Base-by-base conservation (phyloP, 2,797 vertebrate genomes). In the Tauraco hartlaubi region DNA sequence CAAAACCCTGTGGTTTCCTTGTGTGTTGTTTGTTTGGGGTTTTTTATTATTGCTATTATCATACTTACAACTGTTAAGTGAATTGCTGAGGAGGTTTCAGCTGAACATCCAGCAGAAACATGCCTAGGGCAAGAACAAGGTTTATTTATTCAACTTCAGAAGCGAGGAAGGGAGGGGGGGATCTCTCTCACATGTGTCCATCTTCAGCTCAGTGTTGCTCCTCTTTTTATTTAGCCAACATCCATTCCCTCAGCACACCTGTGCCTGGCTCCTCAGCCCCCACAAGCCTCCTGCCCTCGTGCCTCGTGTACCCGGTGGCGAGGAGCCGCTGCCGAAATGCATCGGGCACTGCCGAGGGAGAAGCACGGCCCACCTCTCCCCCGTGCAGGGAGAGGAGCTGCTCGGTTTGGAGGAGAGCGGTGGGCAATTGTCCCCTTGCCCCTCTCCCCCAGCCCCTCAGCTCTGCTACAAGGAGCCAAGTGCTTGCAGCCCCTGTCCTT, bases 71-170 rank as follows among this genome's bases (percentile, higher is more conserved):
- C 69, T 94, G 80, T 74, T 96, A 92, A 96, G 95, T 86, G 94
- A 95, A 93, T 96, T 4, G 10, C 75, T 73, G 87, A 17, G 58
- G 87, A 88, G 90, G 54, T 61, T 94, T 90, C 54, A 73, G 87
- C 90, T 91, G 74, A 91, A 82, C 85, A 94, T 75, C 12, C 46
- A 80, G 93, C 89, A 94, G 90, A 92, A 96, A 93, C 64, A 73
- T 64, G 96, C 97, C 96, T 88, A 21, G 58, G 96, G 96, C 95
- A 91, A 94, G 93, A 96, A 73, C 62, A 73, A 37, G 35, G 8
- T n/a, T 96, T 96, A 81, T 94, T 93, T 96, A 93, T 94, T 96
- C 94, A 94, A 90, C 89, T 96, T 90, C 55, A 83, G 74, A 83
- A 72, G 72, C 28, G 28, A 73, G 56, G 69, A 28, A 52, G 49